These are phyloP conservation scores for Kryptolebias marmoratus DNA, from an alignment of 2,113 vertebrate genomes.

Conservation along the genomic window DNA sequence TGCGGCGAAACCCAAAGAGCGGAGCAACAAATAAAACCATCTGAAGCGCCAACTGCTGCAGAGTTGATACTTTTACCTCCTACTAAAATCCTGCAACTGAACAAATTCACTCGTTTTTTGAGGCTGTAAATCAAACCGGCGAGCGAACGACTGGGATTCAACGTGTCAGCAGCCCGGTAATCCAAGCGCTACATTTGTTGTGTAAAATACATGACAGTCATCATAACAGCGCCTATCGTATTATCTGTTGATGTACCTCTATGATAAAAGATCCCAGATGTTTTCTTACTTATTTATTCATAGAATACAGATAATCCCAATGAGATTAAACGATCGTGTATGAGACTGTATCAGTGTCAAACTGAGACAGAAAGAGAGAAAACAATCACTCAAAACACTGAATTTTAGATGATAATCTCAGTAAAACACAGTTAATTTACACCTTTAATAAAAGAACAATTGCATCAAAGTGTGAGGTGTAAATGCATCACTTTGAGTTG, in stretches of 20 bases:
- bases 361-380: slow-evolving; percentile 18
- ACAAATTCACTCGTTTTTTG: slow-evolving; percentile 9
- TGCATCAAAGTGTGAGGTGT: background rate
- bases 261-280: slow-evolving; percentile 21
- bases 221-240: background rate
- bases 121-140: slow-evolving; percentile 1
- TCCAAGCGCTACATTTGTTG: slow-evolving; percentile 16
- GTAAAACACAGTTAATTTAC: background rate
- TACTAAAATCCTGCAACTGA: background rate
- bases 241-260: slow-evolving; percentile 1
- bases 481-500: background rate
- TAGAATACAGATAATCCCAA: slow-evolving; percentile 43
- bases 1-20: too few relatives aligned
- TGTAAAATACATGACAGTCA: slow-evolving; percentile 6
- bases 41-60: too few relatives aligned
- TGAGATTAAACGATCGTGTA: slow-evolving; percentile 31
- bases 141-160: background rate
- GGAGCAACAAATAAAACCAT: too few relatives aligned
- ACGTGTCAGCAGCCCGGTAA: slow-evolving; percentile 7
- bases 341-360: slow-evolving; percentile 31
- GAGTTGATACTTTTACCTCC: background rate
- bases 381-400: background rate
- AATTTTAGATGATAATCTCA: background rate
- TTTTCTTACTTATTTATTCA: slow-evolving; percentile 53
- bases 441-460: background rate